Evolutionary conservation across 2,888 invertebrate genomes (phyloP).

Genomic region (Hirtodrosophila confusa): DNA sequence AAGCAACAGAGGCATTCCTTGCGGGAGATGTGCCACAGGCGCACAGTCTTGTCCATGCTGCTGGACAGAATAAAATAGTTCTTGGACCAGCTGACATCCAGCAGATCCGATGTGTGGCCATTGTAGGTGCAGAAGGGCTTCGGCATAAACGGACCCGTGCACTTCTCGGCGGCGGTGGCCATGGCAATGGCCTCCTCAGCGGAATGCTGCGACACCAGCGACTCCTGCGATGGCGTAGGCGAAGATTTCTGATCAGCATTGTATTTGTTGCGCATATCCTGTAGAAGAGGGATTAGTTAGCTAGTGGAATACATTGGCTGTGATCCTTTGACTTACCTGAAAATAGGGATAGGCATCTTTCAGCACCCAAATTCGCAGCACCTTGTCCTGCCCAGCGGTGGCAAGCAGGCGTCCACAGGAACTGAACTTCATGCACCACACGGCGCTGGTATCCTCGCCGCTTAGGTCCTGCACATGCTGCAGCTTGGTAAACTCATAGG

Average conservation of each 20-base stretch:
- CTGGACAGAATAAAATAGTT: conserved; percentile 99
- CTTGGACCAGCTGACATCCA: conserved; percentile 99
- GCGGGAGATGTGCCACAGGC: conserved; percentile 98
- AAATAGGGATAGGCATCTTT: conserved; percentile 95
- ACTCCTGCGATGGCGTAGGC: conserved; percentile 96
- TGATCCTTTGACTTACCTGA: conserved; percentile 85
- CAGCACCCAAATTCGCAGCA: conserved; percentile 97
- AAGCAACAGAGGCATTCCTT: conserved; percentile 99
- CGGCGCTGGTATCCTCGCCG: conserved; percentile 94
- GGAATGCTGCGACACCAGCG: conserved; percentile 91
- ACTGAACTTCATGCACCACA: conserved; percentile 99
- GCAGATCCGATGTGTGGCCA: conserved; percentile 97
- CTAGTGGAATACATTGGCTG: background rate
- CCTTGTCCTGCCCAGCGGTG: conserved; percentile 98
- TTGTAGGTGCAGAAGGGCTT: conserved; percentile 96
- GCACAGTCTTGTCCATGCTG: conserved; percentile 99
- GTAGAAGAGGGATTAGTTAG: conserved; percentile 52
- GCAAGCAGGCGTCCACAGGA: conserved; percentile 97
- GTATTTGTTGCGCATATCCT: conserved; percentile 98
- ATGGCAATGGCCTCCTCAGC: conserved; percentile 86
- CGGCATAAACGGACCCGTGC: conserved; percentile 91
- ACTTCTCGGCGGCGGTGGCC: conserved; percentile 86
- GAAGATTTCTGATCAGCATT: conserved; percentile 94
- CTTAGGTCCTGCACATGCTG: conserved; percentile 95
- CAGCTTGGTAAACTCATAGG: conserved; percentile 96